Conservation (phyloP, 2,797 vertebrate genomes). For the Oryzias dopingdopingensis region DNA sequence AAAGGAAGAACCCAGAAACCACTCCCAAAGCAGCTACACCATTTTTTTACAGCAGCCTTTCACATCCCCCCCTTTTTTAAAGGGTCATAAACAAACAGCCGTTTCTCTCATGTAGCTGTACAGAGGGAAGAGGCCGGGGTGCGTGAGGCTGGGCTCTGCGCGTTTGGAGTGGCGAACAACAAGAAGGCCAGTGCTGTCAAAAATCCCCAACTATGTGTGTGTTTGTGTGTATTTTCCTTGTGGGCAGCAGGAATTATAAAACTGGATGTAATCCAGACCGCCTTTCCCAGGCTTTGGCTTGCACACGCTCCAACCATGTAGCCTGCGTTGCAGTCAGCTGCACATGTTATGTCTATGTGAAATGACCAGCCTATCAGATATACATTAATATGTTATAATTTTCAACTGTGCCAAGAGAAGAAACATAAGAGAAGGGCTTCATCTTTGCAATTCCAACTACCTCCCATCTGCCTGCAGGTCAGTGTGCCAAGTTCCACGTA, state of each 20-base stretch:
- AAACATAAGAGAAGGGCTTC: slow-evolving; percentile 8
- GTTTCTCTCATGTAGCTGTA: slow-evolving; percentile 41
- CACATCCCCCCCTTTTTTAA: slow-evolving; percentile 35
- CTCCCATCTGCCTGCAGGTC: slow-evolving; percentile 1
- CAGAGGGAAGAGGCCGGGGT: background rate
- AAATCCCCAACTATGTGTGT: slow-evolving; percentile 45
- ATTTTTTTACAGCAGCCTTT: slow-evolving; percentile 50
- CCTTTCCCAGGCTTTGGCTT: slow-evolving; percentile 51
- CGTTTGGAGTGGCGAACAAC: slow-evolving; percentile 33
- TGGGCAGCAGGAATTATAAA: slow-evolving; percentile 26
- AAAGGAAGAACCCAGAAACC: slow-evolving; percentile 41
- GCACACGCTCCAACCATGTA: slow-evolving; percentile 27
- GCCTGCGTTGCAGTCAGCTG: slow-evolving; percentile 13
- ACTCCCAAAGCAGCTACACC: slow-evolving; percentile 51
- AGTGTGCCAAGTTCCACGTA: slow-evolving; percentile 13
- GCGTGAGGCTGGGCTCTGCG: slow-evolving; percentile 21
- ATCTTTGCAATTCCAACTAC: slow-evolving; percentile 8
- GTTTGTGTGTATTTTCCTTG: slow-evolving; percentile 5
- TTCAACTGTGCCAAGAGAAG: background rate
- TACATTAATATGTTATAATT: slow-evolving; percentile 5
- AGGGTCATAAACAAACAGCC: slow-evolving; percentile 60
- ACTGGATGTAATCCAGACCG: slow-evolving; percentile 48
- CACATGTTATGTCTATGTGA: slow-evolving; percentile 6
- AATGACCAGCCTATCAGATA: slow-evolving; percentile 5
- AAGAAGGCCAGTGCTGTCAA: slow-evolving; percentile 26